Evolutionary conservation across 1,140 invertebrate species (phyloP).

Genomic region (Ptiloglossa arizonensis): DNA sequence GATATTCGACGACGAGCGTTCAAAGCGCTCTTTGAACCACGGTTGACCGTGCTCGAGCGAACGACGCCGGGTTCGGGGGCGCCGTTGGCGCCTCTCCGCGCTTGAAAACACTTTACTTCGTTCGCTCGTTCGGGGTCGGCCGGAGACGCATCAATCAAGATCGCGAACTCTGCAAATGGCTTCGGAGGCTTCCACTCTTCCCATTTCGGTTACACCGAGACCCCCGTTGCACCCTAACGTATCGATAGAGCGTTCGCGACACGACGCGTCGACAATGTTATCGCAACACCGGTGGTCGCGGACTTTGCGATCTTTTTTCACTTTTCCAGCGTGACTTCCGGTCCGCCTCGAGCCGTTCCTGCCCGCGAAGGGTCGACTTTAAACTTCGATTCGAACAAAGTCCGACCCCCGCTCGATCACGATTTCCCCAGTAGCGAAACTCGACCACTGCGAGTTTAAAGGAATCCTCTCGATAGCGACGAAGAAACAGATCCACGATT

Average conservation of each 20-base stretch:
- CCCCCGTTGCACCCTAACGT: slow-evolving; percentile 38
- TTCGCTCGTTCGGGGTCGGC: slow-evolving; percentile 59
- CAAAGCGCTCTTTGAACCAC: slow-evolving; percentile 11
- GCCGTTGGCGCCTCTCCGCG: slow-evolving; percentile 61
- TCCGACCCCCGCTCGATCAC: too few species aligned
- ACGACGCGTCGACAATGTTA: slow-evolving; percentile 14
- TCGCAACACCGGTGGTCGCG: neutral
- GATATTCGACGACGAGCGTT: slow-evolving; percentile 28
- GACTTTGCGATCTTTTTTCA: too few species aligned
- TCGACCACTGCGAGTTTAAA: too few species aligned
- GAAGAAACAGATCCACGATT: too few species aligned
- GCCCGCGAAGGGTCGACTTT: too few species aligned
- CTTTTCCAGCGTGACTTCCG: too few species aligned
- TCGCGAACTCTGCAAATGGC: slow-evolving; percentile 64
- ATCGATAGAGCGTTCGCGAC: slow-evolving; percentile 54
- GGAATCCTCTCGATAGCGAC: too few species aligned
- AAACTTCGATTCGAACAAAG: too few species aligned
- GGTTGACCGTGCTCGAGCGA: slow-evolving; percentile 15
- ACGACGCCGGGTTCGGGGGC: neutral
- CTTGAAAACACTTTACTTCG: slow-evolving; percentile 73
- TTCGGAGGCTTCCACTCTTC: slow-evolving; percentile 58
- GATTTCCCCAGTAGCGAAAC: too few species aligned
- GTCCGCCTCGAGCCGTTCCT: too few species aligned
- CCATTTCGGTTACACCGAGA: too few species aligned
- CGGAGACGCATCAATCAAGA: slow-evolving; percentile 75